Base-by-base conservation (phyloP, 2,888 invertebrate genomes). In the Drosophila flavopinicola region DNA sequence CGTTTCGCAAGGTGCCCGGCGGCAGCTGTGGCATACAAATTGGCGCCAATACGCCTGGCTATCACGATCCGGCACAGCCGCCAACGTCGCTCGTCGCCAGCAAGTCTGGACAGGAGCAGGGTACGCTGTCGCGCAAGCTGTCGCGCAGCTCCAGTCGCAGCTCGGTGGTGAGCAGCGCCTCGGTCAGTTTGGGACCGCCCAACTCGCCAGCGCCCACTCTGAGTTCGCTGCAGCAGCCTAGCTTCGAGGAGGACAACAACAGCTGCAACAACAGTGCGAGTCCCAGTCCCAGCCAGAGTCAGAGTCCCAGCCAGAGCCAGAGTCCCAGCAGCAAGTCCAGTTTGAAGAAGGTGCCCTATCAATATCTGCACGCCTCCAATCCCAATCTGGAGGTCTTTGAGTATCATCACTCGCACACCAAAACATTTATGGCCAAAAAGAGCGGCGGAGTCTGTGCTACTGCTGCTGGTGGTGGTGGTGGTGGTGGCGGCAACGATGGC, bases 281-380 rank as follows among this genome's bases (percentile, higher is more conserved):
- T 37, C 79, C 82, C 7, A 78, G 78, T 27, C 60, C 59, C 23
- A 71, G 75, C 7, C 71, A 86, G 20, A 88, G 82, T 23, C 77
- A 84, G 37, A 84, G 77, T 11, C 57, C 91, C 78, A 78, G 78
- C 32, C 78, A 84, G 44, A 88, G 80, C 23, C 82, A 88, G 44
- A 85, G 77, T 37, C 80, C 80, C 23, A 80, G 87, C 59, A 80
- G 80, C 44, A 86, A 86, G 37, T 80, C 80, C 6, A 91, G 90
- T 56, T 75, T 93, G 82, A 89, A 89, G 51, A 90, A 88, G 56
- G 88, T 90, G 11, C 93, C 94, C 0, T 92, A 93, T 70, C 93
- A 94, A 89, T 94, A 93, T 87, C 93, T 94, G 57, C 95, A 95
- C 88, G 94, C 94, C 0, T 94, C 94, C 42, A 95, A 95, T 91